A percentile compares a stretch with the other conserved stretches of the same genome.
Conservation (phyloP, 2,888 invertebrate genomes). For the Dicyrtoma fusca region DNA sequence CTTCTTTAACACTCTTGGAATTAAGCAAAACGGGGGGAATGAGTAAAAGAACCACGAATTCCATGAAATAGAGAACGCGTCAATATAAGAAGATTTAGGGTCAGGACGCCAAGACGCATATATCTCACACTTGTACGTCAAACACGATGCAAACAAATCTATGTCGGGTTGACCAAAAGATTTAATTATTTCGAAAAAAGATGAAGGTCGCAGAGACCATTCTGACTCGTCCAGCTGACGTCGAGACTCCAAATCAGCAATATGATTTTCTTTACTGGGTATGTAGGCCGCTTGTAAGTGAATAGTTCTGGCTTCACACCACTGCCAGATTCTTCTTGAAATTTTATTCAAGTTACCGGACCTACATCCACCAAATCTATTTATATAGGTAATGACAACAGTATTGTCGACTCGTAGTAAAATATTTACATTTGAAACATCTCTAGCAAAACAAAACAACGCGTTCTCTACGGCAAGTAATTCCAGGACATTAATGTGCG, state of each 20-base stretch:
- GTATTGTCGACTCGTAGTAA: conserved; percentile 37
- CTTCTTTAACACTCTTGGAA: conserved; percentile 19
- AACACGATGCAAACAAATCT: not conserved
- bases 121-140: not conserved
- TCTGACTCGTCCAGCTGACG: not conserved
- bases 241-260: conserved; percentile 15
- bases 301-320: conserved; percentile 32
- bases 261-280: not conserved
- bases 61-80: conserved; percentile 15
- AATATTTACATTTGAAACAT: not conserved
- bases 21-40: conserved; percentile 17
- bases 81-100: conserved; percentile 5
- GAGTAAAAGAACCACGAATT: not conserved
- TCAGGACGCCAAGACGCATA: conserved; percentile 14
- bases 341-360: conserved; percentile 8
- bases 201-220: not conserved
- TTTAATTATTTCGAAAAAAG: not conserved
- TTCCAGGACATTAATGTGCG: conserved; percentile 20
- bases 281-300: conserved; percentile 25
- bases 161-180: not conserved
- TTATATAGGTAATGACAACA: conserved; percentile 35
- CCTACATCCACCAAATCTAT: conserved; percentile 22
- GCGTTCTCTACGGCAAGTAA: conserved; percentile 29
- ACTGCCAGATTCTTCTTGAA: conserved; percentile 29
- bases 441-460: conserved; percentile 3